phyloP scores from a whole-genome alignment of 2,113 vertebrate genomes.

The Cyphomyrus plagiostoma region DNA sequence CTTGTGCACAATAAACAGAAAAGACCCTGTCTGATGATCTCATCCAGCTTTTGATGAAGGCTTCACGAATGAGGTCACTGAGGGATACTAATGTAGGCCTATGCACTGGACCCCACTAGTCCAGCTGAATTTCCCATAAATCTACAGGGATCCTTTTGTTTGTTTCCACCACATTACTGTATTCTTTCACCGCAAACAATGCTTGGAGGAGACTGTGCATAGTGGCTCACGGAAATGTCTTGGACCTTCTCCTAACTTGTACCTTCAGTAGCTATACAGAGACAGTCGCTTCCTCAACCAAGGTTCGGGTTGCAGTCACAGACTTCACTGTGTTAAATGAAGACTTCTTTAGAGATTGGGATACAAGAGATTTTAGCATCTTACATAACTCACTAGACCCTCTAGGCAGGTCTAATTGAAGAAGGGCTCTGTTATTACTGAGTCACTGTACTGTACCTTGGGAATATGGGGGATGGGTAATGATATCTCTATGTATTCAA shows the following conservation, averaged over 20 bases:
- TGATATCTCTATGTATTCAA: background rate
- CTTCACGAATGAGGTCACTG: background rate
- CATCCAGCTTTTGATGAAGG: constrained; percentile 6
- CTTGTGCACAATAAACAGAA: background rate
- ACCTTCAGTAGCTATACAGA: background rate
- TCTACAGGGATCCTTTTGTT: background rate
- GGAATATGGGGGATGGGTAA: background rate
- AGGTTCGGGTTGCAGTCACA: background rate
- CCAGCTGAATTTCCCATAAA: background rate
- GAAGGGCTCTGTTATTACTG: background rate
- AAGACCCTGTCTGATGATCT: background rate
- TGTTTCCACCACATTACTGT: background rate
- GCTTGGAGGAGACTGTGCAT: background rate
- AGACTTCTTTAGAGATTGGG: background rate
- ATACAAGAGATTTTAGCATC: background rate
- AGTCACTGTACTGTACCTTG: background rate
- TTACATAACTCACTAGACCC: background rate
- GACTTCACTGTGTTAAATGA: background rate
- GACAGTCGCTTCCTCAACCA: background rate
- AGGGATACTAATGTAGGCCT: background rate
- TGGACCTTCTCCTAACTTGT: too few relatives aligned
- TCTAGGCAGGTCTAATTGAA: background rate
- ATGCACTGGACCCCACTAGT: background rate
- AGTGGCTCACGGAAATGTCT: background rate
- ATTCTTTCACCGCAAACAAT: background rate